Base-by-base conservation (phyloP, 2,888 invertebrate species). In the Pammene fasciana region DNA sequence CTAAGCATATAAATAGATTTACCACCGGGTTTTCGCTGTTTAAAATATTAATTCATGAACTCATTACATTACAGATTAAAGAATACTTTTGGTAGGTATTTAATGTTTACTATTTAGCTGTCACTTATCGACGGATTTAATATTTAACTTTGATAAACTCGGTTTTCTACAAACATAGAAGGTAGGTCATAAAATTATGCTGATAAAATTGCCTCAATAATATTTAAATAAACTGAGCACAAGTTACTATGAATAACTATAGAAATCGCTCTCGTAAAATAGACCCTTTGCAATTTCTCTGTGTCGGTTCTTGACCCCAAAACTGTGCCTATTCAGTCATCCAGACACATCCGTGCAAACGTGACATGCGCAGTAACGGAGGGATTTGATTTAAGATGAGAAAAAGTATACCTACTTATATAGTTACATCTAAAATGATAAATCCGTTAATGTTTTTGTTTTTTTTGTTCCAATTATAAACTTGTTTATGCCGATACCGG, bases 301-400 rank as follows among this genome's bases (percentile, higher is more conserved):
- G 41, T 62, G n/a, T 54, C 56, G 67, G 50, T 52, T 70, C 64
- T 72, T 70, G 72, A 67, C 67, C 70, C 54, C 62, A 76, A 72
- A 71, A 68, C 65, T 66, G 73, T 59, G 72, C 68, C 71, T 72
- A 72, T 68, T 73, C 73, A 72, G n/a, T 34, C 56, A 70, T 43
- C 8, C 7, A 11, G 43, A 48, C 26, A 14, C 45, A 65, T 60
- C 55, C 18, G 57, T 54, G 55, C 67, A 8, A 74, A 74, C 83
- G 81, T 84, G 88, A 84, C 88, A 87, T 89, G 88, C 89, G 88
- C 89, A 89, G 65, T 82, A 71, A 74, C 52, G 56, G 55, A 72
- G 65, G 74, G 79, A 82, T 81, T 81, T 73, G 79, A 82, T 81
- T 81, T 73, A 68, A 67, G 71, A 65, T 50, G 65, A 71, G 54